These are phyloP conservation scores for Volucella inanis DNA, from an alignment of 2,888 invertebrate species.

Conservation along the genomic window DNA sequence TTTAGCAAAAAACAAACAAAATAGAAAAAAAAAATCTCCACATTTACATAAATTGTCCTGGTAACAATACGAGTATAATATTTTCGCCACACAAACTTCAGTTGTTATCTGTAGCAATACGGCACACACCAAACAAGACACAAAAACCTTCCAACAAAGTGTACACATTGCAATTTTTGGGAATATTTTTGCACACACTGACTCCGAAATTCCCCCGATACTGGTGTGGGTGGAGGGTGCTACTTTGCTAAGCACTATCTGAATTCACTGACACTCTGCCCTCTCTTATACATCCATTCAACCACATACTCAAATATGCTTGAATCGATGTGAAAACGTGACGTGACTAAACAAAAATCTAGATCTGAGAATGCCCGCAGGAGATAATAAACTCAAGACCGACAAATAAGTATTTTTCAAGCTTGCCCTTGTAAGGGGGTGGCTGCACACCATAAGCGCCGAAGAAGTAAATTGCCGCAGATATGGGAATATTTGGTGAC, in stretches of 20 bases:
- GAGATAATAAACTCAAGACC: conserved; percentile 34
- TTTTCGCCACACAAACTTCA: conserved; percentile 46
- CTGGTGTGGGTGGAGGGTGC: neutral
- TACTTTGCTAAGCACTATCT: neutral
- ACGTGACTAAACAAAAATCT: conserved; percentile 67
- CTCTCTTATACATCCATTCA: conserved; percentile 1
- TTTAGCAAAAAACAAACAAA: neutral
- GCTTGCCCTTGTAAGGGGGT: neutral
- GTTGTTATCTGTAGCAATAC: conserved; percentile 35
- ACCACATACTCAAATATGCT: conserved; percentile 53
- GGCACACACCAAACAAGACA: conserved; percentile 5
- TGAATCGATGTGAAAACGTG: conserved; percentile 64
- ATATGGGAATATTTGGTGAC: conserved; percentile 43
- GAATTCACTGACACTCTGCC: conserved; percentile 18
- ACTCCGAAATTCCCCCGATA: conserved; percentile 1
- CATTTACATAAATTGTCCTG: conserved; percentile 57
- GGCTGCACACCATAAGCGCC: neutral
- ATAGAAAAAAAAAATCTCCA: conserved; percentile 20
- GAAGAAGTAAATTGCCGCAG: neutral
- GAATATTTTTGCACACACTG: conserved; percentile 36
- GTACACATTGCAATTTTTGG: conserved; percentile 41
- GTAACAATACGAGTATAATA: conserved; percentile 29
- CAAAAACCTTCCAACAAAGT: conserved; percentile 1
- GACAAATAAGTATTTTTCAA: conserved; percentile 27
- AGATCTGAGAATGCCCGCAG: conserved; percentile 17